Base-by-base conservation (phyloP, 2,113 vertebrate species). In the Sebastes fasciatus region DNA sequence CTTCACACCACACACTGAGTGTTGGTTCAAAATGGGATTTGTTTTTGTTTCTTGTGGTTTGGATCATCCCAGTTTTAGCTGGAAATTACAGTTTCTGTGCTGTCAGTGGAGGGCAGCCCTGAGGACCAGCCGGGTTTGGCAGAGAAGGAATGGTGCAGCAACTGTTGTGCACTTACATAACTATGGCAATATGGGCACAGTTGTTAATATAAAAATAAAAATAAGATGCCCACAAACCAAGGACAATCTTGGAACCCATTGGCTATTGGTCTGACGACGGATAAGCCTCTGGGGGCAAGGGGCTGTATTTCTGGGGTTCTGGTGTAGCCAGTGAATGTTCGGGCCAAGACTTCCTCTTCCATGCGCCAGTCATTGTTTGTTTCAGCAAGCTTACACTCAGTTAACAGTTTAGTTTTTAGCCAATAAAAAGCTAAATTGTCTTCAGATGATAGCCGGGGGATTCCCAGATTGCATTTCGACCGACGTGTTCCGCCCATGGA, bases 81-180 rank as follows among this genome's bases (percentile, higher is more conserved):
- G 48, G 46, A 74, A 88, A 88, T 81, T 84, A 87, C 58, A 81
- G 78, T 61, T 40, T 46, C 8, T 57, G 68, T 74, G 63, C 45
- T 42, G 65, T 82, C 79, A 43, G 60, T 34, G 74, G 51, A 70
- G 55, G 77, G 62, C 54, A 52, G 62, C 34, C 58, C 45, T 60
- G 69, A 51, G 21, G 40, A 65, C 55, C 43, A 4, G 19, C 43
- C 2, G 19, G 67, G 48, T 81, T 81, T 73, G 73, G 62, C 77
- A 65, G 43, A 48, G 42, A 71, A 26, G 12, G 9, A 55, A 21
- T 12, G 6, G 26, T 58, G 43, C 51, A 75, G 58, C 52, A 61
- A 70, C 52, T 67, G 45, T 17, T 12, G 48, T 12, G 4, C 2
- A 11, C 9, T 70, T 49, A 12, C 8, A 1, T 17, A 46, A 54